Conservation (phyloP, 2,113 vertebrate species). For the Colius striatus region DNA sequence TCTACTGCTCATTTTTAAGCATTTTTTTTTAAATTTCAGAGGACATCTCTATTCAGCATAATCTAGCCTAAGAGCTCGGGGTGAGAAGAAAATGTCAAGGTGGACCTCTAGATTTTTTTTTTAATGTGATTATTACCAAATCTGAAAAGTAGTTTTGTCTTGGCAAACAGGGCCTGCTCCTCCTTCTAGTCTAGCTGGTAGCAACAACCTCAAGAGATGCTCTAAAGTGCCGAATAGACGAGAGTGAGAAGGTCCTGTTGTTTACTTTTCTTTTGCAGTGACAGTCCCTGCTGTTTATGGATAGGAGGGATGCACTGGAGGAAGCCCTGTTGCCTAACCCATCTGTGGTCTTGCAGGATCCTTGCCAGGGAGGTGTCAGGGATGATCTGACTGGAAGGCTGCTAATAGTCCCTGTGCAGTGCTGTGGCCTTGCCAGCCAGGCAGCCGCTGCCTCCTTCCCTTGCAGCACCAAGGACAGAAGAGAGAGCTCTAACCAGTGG, state of each 20-base stretch:
- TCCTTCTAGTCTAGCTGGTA: not conserved
- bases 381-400: not conserved
- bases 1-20: not conserved
- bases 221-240: not conserved
- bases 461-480: slow-evolving; percentile 15
- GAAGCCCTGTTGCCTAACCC: not conserved
- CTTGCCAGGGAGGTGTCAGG: not conserved
- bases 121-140: not conserved
- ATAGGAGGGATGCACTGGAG: not conserved
- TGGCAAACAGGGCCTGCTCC: not conserved
- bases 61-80: not conserved
- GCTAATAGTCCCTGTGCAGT: not conserved
- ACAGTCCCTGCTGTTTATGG: not conserved
- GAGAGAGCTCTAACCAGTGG: not conserved
- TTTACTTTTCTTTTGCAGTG: not conserved
- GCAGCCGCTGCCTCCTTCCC: not conserved
- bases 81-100: not conserved
- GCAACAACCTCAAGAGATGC: not conserved
- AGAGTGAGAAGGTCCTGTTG: not conserved
- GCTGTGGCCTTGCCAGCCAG: not conserved
- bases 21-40: not conserved
- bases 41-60: not conserved
- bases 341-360: not conserved
- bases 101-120: not conserved
- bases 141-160: not conserved